A percentile compares a stretch with the other conserved stretches of the same genome.
phyloP scores from a whole-genome alignment of 1,140 invertebrate genomes.

The Oedothorax gibbosus region DNA sequence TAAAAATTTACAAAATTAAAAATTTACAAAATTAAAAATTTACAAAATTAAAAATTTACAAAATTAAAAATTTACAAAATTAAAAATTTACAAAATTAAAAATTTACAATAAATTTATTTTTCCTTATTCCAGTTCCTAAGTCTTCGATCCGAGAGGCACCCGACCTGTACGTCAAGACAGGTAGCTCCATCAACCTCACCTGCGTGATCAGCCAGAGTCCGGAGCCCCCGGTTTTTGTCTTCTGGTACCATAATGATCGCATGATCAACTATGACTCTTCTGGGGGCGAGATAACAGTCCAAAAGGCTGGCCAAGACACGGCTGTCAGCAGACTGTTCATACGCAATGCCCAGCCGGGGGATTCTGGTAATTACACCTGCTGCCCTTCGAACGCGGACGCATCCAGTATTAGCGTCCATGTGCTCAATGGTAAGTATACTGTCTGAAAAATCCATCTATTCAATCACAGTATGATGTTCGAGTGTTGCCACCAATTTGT shows the following conservation, averaged over 20 bases:
- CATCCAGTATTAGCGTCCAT: constrained; percentile 80
- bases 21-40: no score
- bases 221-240: constrained; percentile 92
- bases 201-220: constrained; percentile 88
- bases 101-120: no score
- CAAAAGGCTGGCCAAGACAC: constrained; percentile 62
- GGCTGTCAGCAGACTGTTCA: constrained; percentile 72
- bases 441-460: background rate
- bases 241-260: constrained; percentile 81
- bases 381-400: constrained; percentile 83
- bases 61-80: no score
- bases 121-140: constrained; percentile 78
- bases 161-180: constrained; percentile 89
- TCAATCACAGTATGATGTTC: no score
- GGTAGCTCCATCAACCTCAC: constrained; percentile 94
- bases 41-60: no score
- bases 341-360: constrained; percentile 75
- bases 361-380: constrained; percentile 92
- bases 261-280: constrained; percentile 65
- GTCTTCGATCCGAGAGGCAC: constrained; percentile 88
- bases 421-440: constrained; percentile 80
- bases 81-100: no score
- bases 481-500: no score
- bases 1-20: no score
- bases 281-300: constrained; percentile 56